Evolutionary conservation across 2,888 invertebrate species (phyloP), one percentile per base, ranked within the genome.

Genomic region (Lucinisca nassula): DNA sequence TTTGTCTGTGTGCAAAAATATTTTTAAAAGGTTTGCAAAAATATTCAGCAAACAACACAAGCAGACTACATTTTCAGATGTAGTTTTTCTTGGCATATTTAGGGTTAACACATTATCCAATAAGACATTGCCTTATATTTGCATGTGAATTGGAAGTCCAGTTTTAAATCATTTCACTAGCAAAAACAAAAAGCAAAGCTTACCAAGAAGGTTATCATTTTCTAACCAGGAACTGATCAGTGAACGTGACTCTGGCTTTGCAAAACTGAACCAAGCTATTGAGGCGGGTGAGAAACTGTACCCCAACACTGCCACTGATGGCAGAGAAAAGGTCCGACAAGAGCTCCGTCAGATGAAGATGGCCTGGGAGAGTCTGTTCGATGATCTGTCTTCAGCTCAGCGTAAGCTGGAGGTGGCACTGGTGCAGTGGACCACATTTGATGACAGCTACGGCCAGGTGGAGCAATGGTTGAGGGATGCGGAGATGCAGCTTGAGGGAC

Each of bases 361-460:
- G 95, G 97, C 98, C 94, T 99, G 98, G 98, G 99, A 99, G 94
- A 97, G 97, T 95, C 97, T 99, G 0, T 98, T 98, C 89, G 98
- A 98, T 94, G 98, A 98, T 74, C 98, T 99, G 76, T 97, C 98
- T 40, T 98, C 98, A 93, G 97, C 98, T 91, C 98, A 99, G 87
- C 97, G 98, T 82, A 98, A 98, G 93, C 97, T 99, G 38, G 98
- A 98, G 96, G 97, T 98, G 0, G 98, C 98, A 96, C 97, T 98
- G 80, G 98, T 99, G 95, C 98, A 98, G 93, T 99, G 98, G 99
- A 98, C 98, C 21, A 98, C 98, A 0, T 99, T 98, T 95, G 98
- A 99, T 96, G 99, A 99, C 94, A 98, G 98, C 92, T 97, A 98
- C 32, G 98, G 98, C 79, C 97, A 97, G 77, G 97, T 99, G 12